Evolutionary conservation across 2,113 vertebrate species (phyloP), one percentile per base, ranked within the genome.

Genomic region (Chlamydotis undulata): DNA sequence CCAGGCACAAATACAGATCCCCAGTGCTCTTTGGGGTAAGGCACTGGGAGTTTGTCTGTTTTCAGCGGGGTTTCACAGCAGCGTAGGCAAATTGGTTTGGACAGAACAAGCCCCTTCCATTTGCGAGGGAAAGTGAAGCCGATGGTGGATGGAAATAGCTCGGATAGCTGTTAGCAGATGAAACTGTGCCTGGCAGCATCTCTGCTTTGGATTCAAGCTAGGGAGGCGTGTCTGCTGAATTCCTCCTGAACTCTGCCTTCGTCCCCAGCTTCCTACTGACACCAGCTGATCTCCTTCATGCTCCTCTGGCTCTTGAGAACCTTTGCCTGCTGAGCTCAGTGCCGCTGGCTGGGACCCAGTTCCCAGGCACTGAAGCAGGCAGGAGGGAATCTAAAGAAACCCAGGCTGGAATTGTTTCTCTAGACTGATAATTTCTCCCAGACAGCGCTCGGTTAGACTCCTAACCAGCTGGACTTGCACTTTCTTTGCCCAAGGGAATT

Each of bases 341-440:
- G 53, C 45, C 73, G 83, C 83, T 89, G 95, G 93, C 91, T 43
- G 23, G 24, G 56, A 49, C 87, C 85, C 92, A 64, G 53, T 82
- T 95, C 90, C 96, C 90, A 90, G 90, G 75, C 77, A 7, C 76
- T 7, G 35, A 57, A 79, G 59, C 67, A 89, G 84, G 89, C 67
- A 89, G 88, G 87, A 78, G 82, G 35, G 78, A 60, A 63, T 50
- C 31, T 70, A 5, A 50, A 96, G 83, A 39, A 96, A 90, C 61
- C 71, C 90, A 47, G 43, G 67, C 96, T 93, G 82, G 70, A 71
- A 90, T 73, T 94, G 85, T 85, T 94, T 79, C 78, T 35, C 78
- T 78, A 90, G 71, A 57, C 86, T 26, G 83, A 69, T 73, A 70
- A 12, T 89, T 73, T 5, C 69, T 90, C 65, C 73, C 92, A 92